Evolutionary conservation across 2,113 vertebrate genomes (phyloP).

Genomic region (Donacobius atricapilla): DNA sequence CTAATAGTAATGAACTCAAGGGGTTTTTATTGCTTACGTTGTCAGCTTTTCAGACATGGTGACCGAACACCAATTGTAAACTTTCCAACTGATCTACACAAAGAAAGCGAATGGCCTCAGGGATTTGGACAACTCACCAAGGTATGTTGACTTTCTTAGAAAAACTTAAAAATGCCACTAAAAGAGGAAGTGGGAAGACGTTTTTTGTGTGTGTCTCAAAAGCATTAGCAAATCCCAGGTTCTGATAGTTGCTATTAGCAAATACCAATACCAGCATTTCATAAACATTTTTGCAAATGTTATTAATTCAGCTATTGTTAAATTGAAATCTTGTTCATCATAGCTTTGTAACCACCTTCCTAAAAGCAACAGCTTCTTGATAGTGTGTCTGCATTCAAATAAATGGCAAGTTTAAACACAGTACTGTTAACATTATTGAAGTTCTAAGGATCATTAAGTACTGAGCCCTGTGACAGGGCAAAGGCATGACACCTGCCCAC

Average conservation of each 20-base stretch:
- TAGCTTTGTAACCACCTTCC: background rate
- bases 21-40: background rate
- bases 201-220: background rate
- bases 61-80: conserved; percentile 83
- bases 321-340: background rate
- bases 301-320: background rate
- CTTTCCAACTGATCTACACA: conserved; percentile 81
- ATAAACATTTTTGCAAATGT: background rate
- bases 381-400: background rate
- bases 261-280: background rate
- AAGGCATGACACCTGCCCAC: background rate
- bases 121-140: conserved; percentile 87
- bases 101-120: conserved; percentile 83
- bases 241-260: background rate
- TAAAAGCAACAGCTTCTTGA: background rate
- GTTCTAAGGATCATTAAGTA: background rate
- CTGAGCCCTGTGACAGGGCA: background rate
- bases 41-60: conserved; percentile 84
- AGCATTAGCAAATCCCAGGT: background rate
- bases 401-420: background rate
- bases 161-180: background rate
- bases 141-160: conserved; percentile 67
- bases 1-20: background rate
- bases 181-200: background rate
- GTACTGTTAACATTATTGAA: background rate